phyloP scores from a whole-genome alignment of 2,113 vertebrate genomes.

The Atherinomorus stipes region DNA sequence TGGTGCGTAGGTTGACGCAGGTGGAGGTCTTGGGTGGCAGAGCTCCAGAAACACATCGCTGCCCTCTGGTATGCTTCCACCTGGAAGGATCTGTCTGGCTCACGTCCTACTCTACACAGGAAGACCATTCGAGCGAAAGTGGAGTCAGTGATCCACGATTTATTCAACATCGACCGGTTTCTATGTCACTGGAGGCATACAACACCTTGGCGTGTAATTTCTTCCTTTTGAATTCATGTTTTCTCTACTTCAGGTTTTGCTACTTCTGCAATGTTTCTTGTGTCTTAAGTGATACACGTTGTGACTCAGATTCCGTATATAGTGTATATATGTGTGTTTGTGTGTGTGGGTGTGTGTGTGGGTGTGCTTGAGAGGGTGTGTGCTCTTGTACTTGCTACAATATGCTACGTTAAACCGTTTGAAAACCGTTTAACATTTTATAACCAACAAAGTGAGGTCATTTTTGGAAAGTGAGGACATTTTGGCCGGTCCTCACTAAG shows the following conservation, averaged over 20 bases:
- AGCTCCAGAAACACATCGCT: slow-evolving; percentile 43
- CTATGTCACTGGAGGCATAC: slow-evolving; percentile 33
- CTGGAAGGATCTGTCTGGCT: slow-evolving; percentile 67
- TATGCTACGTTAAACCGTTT: too few relatives aligned
- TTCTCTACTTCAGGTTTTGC: background rate
- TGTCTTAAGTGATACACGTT: too few relatives aligned
- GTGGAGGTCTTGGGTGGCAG: slow-evolving; percentile 47
- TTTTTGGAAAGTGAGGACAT: too few relatives aligned
- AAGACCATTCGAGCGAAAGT: slow-evolving; percentile 53
- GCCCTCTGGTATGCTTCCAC: slow-evolving; percentile 60
- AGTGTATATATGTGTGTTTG: too few relatives aligned
- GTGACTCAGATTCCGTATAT: too few relatives aligned
- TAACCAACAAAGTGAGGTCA: too few relatives aligned
- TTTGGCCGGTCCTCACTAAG: too few relatives aligned
- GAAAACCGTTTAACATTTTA: too few relatives aligned
- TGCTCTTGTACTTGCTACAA: too few relatives aligned
- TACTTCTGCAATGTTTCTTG: slow-evolving; percentile 1
- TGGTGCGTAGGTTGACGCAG: slow-evolving; percentile 24
- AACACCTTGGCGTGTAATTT: slow-evolving; percentile 17
- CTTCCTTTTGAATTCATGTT: slow-evolving; percentile 7
- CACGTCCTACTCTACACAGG: slow-evolving; percentile 34
- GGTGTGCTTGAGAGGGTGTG: too few relatives aligned
- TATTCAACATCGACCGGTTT: slow-evolving; percentile 56
- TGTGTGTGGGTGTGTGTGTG: too few relatives aligned
- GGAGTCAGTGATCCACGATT: slow-evolving; percentile 60